phyloP scores from a whole-genome alignment of 92 coral and sea anemone species.

The Muricea muricata region DNA sequence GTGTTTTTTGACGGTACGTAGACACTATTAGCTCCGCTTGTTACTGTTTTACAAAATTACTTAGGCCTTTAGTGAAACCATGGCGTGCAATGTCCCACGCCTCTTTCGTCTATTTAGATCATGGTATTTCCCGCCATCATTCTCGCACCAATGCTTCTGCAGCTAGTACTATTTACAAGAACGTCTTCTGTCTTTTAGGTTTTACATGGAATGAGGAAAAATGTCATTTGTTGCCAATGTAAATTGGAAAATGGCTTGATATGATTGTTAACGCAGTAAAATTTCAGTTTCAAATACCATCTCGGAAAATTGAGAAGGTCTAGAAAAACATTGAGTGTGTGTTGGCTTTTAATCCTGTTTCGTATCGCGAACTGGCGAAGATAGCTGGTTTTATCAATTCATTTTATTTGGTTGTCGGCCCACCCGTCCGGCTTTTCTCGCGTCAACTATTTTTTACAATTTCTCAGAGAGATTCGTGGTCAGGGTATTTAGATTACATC shows the following conservation, averaged over 20 bases:
- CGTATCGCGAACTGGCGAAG: no score
- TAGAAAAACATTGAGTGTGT: no score
- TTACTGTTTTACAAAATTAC: neutral
- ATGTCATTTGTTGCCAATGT: slow-evolving; percentile 56
- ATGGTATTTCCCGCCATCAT: neutral
- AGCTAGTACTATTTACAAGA: slow-evolving; percentile 42
- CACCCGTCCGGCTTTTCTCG: no score
- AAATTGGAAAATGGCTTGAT: no score
- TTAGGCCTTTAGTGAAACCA: neutral
- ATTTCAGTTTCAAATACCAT: no score
- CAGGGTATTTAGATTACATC: slow-evolving; percentile 17
- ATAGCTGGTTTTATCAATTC: no score
- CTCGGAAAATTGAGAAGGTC: no score
- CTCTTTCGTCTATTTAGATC: slow-evolving; percentile 51
- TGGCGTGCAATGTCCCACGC: neutral
- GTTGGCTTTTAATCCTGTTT: no score
- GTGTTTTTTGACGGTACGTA: slow-evolving; percentile 37
- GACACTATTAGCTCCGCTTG: neutral
- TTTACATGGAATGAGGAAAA: slow-evolving; percentile 55
- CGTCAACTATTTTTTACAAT: slow-evolving; percentile 23
- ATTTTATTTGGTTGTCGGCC: no score
- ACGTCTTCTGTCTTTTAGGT: slow-evolving; percentile 40
- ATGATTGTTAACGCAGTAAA: no score
- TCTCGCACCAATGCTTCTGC: slow-evolving; percentile 34
- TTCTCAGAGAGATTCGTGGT: neutral